Evolutionary conservation across 2,797 vertebrate genomes (phyloP).

Genomic region (Sternarchorhynchus goeldii): DNA sequence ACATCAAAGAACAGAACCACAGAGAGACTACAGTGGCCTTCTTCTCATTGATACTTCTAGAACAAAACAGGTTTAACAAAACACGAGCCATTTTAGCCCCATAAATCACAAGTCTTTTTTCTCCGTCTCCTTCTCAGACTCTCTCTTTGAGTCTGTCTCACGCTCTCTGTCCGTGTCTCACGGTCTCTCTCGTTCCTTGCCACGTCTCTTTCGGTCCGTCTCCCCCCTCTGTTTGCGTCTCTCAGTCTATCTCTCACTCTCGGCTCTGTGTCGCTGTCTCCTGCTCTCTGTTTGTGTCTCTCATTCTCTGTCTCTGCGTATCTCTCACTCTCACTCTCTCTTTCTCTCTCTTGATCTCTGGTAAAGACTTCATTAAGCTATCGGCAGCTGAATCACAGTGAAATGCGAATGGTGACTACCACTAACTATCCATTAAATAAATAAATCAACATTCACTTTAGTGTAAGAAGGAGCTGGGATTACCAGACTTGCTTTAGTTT

Average conservation of each 20-base stretch:
- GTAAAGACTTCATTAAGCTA: conserved; percentile 20
- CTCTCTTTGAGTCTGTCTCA: not conserved
- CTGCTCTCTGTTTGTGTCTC: too few species aligned
- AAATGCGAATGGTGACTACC: not conserved
- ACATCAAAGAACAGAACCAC: conserved; percentile 41
- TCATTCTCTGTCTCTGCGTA: too few species aligned
- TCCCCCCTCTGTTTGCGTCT: not conserved
- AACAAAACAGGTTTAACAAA: conserved; percentile 27
- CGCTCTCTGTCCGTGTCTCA: too few species aligned
- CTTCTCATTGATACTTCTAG: not conserved
- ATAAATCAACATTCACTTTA: not conserved
- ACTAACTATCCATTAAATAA: not conserved
- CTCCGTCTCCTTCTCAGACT: not conserved
- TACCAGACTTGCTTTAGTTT: not conserved
- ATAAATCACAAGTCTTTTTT: conserved; percentile 18
- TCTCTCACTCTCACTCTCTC: conserved; percentile 4
- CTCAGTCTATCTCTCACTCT: not conserved
- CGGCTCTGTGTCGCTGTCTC: not conserved
- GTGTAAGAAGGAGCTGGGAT: not conserved
- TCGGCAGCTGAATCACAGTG: conserved; percentile 20
- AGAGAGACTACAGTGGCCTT: not conserved
- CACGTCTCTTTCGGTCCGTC: not conserved
- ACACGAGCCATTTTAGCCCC: conserved; percentile 10
- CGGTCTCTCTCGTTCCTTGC: too few species aligned
- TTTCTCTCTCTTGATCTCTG: not conserved